These are phyloP conservation scores for Caenorhabditis drosophilae DNA, from an alignment of 2,888 invertebrate genomes.

Conservation along the genomic window DNA sequence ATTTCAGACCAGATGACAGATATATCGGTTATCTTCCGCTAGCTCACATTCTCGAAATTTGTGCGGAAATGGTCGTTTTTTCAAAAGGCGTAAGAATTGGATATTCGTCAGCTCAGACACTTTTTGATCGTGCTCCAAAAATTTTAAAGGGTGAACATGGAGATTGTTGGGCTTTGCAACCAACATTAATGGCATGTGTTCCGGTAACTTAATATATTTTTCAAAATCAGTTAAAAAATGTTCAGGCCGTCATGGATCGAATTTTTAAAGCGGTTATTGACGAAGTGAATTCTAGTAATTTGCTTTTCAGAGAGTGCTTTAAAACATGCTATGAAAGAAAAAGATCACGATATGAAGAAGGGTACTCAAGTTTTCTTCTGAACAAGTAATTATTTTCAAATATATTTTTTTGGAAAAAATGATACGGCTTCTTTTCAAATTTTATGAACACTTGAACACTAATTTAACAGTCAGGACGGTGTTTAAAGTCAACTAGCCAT, in stretches of 20 bases:
- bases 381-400: too few relatives aligned
- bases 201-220: slow-evolving; percentile 76
- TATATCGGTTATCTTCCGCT: slow-evolving; percentile 94
- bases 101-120: slow-evolving; percentile 90
- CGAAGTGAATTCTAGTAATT: slow-evolving; percentile 77
- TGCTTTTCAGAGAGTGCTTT: slow-evolving; percentile 79
- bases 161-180: slow-evolving; percentile 86
- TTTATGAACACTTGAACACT: too few relatives aligned
- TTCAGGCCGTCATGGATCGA: slow-evolving; percentile 90
- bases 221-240: background rate
- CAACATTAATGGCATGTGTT: slow-evolving; percentile 93
- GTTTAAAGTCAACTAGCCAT: too few relatives aligned
- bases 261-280: slow-evolving; percentile 87
- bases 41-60: slow-evolving; percentile 93
- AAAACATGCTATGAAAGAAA: slow-evolving; percentile 94
- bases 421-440: too few relatives aligned
- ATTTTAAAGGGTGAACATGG: slow-evolving; percentile 93
- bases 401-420: too few relatives aligned
- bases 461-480: too few relatives aligned
- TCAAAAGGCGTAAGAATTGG: slow-evolving; percentile 81
- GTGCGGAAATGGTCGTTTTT: slow-evolving; percentile 76
- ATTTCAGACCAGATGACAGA: slow-evolving; percentile 74
- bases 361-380: slow-evolving; percentile 72
- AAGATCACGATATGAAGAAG: slow-evolving; percentile 79
- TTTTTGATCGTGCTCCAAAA: slow-evolving; percentile 79